Base-by-base conservation (phyloP, 1,140 invertebrate species). In the Sycophila sp. region DNA sequence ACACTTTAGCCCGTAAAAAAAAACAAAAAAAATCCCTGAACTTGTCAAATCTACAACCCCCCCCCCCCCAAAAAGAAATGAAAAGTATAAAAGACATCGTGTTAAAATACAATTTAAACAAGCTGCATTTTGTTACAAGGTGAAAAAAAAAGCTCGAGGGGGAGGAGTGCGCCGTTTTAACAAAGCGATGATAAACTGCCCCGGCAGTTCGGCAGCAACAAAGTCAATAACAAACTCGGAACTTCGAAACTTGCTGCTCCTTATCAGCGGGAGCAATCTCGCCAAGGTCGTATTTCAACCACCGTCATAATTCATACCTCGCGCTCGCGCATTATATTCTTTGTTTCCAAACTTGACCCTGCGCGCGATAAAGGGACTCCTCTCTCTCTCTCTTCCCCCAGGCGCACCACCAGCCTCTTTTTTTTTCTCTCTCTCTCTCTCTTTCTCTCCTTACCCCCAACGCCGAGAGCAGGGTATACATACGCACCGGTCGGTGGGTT, bases 261-360 rank as follows among this genome's bases (percentile, higher is more conserved):
- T 58, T 58, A 58, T 58, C 55, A 38, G 15, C 58, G 11, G 58
- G 1, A 24, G 22, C 38, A 45, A 60, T 59, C 56, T 59, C 30
- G 34, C 34, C 2, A 40, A 40, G 55, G n/a, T 58, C 55, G 8
- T 60, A 45, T 60, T 60, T 45, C 58, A 60, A 2, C 1, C 2
- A 19, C 55, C 38, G 55, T 13, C 55, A 58, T 58, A 58, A 22
- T 58, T 58, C 55, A 58, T 24, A 15, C 22, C 17, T 32, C 51
- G 6, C 24, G 13, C n/a, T 42, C 7, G 6, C 17, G 49, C 49
- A 53, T 24, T 30, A 30, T 53, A 26, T 45, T 60, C 58, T 60
- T 60, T 60, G 58, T 60, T 60, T 45, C 40, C 24, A 42, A 60
- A 60, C 24, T 60, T 45, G 15, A 60, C 58, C 38, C 26, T 45